These are phyloP conservation scores for Ficedula albicollis DNA, from an alignment of 2,797 vertebrate species.

Conservation along the genomic window DNA sequence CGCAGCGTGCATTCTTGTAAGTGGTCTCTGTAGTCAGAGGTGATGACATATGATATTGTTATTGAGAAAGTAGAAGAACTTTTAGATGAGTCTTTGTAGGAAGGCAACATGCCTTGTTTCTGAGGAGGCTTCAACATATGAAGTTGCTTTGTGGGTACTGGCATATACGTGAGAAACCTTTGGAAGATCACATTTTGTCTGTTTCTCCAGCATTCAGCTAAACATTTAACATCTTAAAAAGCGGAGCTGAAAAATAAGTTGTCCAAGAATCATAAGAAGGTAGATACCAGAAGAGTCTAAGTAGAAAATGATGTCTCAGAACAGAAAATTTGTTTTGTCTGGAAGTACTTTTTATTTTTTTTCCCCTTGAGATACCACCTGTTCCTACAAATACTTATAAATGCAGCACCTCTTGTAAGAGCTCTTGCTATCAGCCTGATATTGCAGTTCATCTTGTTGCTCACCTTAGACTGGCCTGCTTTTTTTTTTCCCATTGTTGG, in stretches of 20 bases:
- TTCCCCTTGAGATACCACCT: neutral
- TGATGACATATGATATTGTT: neutral
- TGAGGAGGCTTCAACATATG: neutral
- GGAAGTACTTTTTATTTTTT: neutral
- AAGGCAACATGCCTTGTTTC: neutral
- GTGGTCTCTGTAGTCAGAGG: neutral
- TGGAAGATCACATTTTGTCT: neutral
- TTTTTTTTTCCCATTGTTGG: neutral
- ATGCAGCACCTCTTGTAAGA: neutral
- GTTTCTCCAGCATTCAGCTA: neutral
- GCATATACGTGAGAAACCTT: too few relatives aligned
- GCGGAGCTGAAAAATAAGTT: neutral
- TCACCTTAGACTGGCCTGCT: neutral
- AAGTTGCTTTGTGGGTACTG: neutral
- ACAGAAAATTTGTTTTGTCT: neutral
- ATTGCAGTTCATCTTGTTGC: neutral
- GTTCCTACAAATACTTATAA: neutral
- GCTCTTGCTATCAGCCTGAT: neutral
- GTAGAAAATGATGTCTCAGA: neutral
- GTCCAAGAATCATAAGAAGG: neutral
- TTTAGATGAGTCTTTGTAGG: neutral
- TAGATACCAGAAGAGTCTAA: neutral
- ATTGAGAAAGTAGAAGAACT: neutral
- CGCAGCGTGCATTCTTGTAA: rapidly evolving
- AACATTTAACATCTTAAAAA: neutral